phyloP scores from a whole-genome alignment of 1,140 invertebrate species.

The Daktulosphaira vitifoliae region DNA sequence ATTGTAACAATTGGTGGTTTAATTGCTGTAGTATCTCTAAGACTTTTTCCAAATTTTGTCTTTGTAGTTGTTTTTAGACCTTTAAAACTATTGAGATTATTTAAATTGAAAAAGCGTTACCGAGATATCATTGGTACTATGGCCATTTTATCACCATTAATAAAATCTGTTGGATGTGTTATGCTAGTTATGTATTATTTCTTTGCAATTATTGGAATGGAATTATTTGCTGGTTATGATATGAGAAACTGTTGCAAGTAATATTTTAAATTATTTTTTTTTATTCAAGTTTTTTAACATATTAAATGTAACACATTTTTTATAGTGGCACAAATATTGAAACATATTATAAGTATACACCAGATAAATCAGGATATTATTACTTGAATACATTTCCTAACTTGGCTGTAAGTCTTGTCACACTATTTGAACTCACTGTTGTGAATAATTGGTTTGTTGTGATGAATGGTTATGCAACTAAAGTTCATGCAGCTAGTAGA shows the following conservation, averaged over 20 bases:
- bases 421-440: conserved; percentile 82
- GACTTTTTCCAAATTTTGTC: conserved; percentile 56
- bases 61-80: conserved; percentile 67
- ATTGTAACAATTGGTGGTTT: conserved; percentile 60
- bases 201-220: conserved; percentile 87
- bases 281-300: conserved; percentile 21
- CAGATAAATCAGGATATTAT: conserved; percentile 67
- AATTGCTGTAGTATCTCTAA: conserved; percentile 56
- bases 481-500: conserved; percentile 57
- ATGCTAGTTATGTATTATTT: conserved; percentile 84
- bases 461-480: conserved; percentile 79
- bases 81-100: conserved; percentile 53
- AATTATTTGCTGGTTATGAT: conserved; percentile 67
- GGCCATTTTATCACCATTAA: conserved; percentile 65
- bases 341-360: conserved; percentile 68
- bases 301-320: conserved; percentile 38
- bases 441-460: conserved; percentile 87
- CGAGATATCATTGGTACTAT: conserved; percentile 82
- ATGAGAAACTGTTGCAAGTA: conserved; percentile 79
- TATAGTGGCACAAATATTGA: conserved; percentile 74
- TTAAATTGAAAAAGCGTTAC: conserved; percentile 77
- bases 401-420: conserved; percentile 63
- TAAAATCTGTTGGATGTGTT: conserved; percentile 62
- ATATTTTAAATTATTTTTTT: conserved; percentile 42
- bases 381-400: conserved; percentile 82